A percentile compares a stretch with the other conserved stretches of the same genome.
phyloP scores from a whole-genome alignment of 2,797 vertebrate species.

The Channa striata region DNA sequence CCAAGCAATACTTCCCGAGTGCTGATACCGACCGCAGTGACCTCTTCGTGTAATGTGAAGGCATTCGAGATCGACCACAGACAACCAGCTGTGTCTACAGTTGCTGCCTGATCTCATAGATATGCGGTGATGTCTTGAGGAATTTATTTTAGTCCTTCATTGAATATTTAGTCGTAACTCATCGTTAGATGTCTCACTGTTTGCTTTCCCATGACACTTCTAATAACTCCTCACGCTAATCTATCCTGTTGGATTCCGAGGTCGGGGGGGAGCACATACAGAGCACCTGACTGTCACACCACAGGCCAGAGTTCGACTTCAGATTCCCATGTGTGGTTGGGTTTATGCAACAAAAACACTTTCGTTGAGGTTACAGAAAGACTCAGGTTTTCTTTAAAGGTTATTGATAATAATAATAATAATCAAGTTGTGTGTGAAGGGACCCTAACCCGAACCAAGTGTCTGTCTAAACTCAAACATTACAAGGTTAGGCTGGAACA shows the following conservation, averaged over 20 bases:
- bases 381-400: no score
- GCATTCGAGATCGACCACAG: slow-evolving; percentile 3
- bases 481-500: no score
- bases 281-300: no score
- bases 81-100: slow-evolving; percentile 2
- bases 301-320: no score
- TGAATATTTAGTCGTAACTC: neutral
- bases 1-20: neutral
- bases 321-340: no score
- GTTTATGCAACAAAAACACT: no score
- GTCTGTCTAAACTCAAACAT: no score
- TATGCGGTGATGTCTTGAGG: neutral
- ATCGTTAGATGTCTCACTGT: neutral
- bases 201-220: neutral
- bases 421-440: no score
- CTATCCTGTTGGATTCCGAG: neutral
- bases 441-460: no score
- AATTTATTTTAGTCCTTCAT: neutral
- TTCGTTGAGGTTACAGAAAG: no score
- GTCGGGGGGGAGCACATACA: neutral
- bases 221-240: neutral
- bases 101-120: slow-evolving; percentile 10
- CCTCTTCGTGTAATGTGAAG: neutral
- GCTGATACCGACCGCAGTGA: neutral
- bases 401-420: no score